Percentiles rank a stretch among this genome's conserved stretches.
Evolutionary conservation across 2,113 vertebrate species (phyloP).

Genomic region (Nothobranchius kuhntae): DNA sequence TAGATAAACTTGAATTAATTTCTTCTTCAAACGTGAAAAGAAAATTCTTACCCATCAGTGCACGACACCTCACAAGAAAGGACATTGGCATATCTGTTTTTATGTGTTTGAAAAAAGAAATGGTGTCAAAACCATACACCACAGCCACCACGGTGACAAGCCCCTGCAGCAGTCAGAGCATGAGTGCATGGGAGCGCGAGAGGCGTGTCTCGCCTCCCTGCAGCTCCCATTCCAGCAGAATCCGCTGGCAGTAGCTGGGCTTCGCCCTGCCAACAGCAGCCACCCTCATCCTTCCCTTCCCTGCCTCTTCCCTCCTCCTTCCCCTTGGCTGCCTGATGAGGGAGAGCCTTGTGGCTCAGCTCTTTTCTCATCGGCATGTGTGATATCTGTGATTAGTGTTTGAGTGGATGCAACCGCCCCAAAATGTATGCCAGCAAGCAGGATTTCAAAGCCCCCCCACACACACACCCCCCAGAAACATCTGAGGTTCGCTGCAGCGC

Average conservation of each 20-base stretch:
- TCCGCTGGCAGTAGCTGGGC: conserved; percentile 61
- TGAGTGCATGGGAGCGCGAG: conserved; percentile 10
- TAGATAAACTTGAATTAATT: no score
- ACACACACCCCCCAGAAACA: conserved; percentile 10
- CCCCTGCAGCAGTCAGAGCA: conserved; percentile 61
- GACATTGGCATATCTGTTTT: conserved; percentile 23
- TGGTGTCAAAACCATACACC: conserved; percentile 42
- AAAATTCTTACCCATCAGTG: conserved; percentile 47
- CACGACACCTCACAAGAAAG: conserved; percentile 40
- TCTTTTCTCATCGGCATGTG: conserved; percentile 37
- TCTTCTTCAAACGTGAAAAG: conserved; percentile 41
- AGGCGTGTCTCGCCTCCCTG: conserved; percentile 29
- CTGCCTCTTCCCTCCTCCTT: conserved; percentile 26
- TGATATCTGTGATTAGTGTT: conserved; percentile 36
- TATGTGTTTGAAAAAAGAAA: background rate
- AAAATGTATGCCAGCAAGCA: background rate
- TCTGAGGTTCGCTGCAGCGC: background rate
- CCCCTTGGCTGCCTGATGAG: conserved; percentile 31
- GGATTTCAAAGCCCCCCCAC: conserved; percentile 11
- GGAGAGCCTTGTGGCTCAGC: conserved; percentile 34
- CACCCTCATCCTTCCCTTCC: conserved; percentile 50
- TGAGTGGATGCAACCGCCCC: conserved; percentile 9
- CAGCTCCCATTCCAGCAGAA: conserved; percentile 72
- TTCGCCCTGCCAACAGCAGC: conserved; percentile 58
- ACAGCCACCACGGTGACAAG: conserved; percentile 55